Evolutionary conservation across 2,113 vertebrate species (phyloP).

Genomic region (human): DNA sequence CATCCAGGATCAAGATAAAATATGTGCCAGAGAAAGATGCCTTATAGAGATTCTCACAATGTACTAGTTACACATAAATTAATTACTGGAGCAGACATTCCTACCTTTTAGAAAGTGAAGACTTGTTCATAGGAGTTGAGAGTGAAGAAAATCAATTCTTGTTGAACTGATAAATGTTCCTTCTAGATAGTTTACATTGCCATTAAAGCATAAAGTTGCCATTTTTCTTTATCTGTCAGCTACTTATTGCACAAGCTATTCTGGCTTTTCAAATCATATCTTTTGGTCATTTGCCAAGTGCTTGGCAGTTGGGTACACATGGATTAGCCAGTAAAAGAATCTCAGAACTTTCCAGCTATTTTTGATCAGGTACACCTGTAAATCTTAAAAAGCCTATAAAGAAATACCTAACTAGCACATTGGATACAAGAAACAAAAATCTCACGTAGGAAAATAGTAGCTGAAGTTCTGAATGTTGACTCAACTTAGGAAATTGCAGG

Average conservation of each 20-base stretch:
- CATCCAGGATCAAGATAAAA: background rate
- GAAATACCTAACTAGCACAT: background rate
- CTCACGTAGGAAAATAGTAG: background rate
- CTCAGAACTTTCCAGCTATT: background rate
- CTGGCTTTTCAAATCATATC: slow-evolving; percentile 7
- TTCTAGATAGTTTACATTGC: background rate
- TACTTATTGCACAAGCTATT: slow-evolving; percentile 51
- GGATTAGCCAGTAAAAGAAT: background rate
- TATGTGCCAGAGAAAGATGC: background rate
- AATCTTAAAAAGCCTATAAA: background rate
- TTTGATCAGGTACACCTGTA: slow-evolving; percentile 36
- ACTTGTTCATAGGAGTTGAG: background rate
- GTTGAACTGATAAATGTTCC: background rate
- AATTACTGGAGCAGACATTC: background rate
- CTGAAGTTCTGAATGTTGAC: background rate
- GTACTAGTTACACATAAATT: background rate
- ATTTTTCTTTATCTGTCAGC: slow-evolving; percentile 59
- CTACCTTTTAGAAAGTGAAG: background rate
- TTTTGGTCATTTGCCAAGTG: background rate
- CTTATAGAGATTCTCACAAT: background rate
- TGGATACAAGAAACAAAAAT: background rate
- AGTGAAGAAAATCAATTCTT: slow-evolving; percentile 34
- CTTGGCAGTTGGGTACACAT: background rate
- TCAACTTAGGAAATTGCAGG: too few species aligned
- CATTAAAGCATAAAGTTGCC: slow-evolving; percentile 34